Evolutionary conservation across 2,113 vertebrate species (phyloP).

Genomic region (Fregata magnificens): DNA sequence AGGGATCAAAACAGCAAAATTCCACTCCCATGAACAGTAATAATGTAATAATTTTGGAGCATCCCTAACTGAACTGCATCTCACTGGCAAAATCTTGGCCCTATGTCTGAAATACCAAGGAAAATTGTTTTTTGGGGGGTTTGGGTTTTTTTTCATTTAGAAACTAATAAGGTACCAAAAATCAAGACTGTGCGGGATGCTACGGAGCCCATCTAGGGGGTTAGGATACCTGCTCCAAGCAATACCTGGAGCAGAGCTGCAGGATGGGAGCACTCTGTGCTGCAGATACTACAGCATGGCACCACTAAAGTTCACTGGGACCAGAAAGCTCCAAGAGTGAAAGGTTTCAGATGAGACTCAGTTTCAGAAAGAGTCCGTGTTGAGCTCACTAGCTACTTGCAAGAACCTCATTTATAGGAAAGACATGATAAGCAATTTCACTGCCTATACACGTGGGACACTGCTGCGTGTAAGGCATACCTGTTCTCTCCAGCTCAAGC

Average conservation of each 20-base stretch:
- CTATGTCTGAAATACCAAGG: background rate
- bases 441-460: fast-evolving
- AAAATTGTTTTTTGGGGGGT: fast-evolving
- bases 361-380: background rate
- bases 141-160: no score
- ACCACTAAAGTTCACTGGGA: background rate
- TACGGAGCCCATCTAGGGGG: background rate
- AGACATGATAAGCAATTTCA: background rate
- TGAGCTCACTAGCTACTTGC: background rate
- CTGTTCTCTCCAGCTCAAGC: background rate
- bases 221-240: background rate
- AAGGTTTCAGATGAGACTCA: background rate
- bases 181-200: background rate
- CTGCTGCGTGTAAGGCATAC: background rate
- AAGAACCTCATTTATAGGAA: background rate
- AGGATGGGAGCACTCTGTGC: background rate
- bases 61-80: background rate
- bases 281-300: background rate
- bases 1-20: background rate
- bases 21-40: background rate
- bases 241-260: background rate
- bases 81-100: background rate
- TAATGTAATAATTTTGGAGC: background rate
- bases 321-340: background rate
- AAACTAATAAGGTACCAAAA: background rate